phyloP scores from a whole-genome alignment of 2,113 vertebrate species.

The Mormyrus lacerda region DNA sequence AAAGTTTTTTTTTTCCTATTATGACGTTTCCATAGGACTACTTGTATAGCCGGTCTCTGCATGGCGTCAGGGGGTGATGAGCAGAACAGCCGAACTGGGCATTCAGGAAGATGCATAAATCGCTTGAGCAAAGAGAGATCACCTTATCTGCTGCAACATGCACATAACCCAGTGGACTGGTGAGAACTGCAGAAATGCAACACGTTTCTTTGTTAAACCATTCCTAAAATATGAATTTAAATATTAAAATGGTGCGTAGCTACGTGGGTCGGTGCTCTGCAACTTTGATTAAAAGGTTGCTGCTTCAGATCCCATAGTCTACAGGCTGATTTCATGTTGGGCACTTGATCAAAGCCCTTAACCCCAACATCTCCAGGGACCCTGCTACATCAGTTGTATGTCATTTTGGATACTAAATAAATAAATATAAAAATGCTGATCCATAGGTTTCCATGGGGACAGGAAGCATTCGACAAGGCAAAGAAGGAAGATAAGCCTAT shows the following conservation, averaged over 20 bases:
- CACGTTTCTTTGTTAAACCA: background rate
- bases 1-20: background rate
- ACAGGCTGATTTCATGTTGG: background rate
- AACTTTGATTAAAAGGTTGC: background rate
- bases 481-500: slow-evolving; percentile 82
- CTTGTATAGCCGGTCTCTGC: slow-evolving; percentile 41
- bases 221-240: background rate
- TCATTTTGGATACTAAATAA: background rate
- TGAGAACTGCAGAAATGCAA: slow-evolving; percentile 47
- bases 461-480: slow-evolving; percentile 85
- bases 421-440: background rate
- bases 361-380: background rate
- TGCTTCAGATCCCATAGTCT: background rate
- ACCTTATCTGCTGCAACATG: slow-evolving; percentile 83
- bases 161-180: slow-evolving; percentile 92
- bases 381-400: background rate
- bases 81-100: background rate
- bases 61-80: slow-evolving; percentile 68
- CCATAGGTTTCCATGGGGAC: slow-evolving; percentile 83
- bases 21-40: slow-evolving; percentile 37
- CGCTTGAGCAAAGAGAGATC: slow-evolving; percentile 77
- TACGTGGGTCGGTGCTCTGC: background rate
- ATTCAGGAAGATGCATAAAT: slow-evolving; percentile 56
- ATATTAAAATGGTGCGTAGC: background rate
- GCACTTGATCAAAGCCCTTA: background rate